Conservation (phyloP, 2,113 vertebrate genomes). For the Chaetodon trifascialis region DNA sequence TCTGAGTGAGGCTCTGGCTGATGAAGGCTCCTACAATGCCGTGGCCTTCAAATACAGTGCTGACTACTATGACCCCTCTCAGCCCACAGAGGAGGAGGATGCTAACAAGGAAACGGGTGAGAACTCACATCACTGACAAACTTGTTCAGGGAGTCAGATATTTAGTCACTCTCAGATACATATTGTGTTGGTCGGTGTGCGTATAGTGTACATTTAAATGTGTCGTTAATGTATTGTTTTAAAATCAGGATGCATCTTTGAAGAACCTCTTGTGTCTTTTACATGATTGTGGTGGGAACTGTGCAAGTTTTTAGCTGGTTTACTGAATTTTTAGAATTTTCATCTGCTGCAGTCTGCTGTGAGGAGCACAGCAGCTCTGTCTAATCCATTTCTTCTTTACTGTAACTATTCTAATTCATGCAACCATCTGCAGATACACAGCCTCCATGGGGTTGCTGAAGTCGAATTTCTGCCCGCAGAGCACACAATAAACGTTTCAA, state of each 20-base stretch:
- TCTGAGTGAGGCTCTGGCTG: slow-evolving; percentile 95
- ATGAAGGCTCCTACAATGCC: slow-evolving; percentile 94
- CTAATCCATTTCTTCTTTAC: slow-evolving; percentile 5
- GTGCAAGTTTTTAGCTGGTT: neutral
- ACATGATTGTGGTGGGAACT: neutral
- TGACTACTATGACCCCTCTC: slow-evolving; percentile 98
- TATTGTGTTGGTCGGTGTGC: too few relatives aligned
- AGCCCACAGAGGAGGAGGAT: slow-evolving; percentile 97
- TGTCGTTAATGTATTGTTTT: neutral
- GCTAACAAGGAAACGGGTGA: slow-evolving; percentile 89
- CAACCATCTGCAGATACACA: slow-evolving; percentile 16
- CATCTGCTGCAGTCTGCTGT: neutral
- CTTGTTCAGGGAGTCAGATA: neutral
- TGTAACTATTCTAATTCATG: neutral
- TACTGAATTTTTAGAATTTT: neutral
- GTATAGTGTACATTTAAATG: too few relatives aligned
- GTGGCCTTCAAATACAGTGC: slow-evolving; percentile 96
- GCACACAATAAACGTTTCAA: neutral
- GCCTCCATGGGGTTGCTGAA: neutral
- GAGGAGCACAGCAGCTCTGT: slow-evolving; percentile 14
- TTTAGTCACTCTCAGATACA: neutral
- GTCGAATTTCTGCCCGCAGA: slow-evolving; percentile 9
- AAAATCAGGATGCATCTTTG: neutral
- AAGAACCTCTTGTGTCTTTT: neutral
- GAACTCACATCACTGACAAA: slow-evolving; percentile 22